Base-by-base conservation (phyloP, 2,113 vertebrate genomes). In the Mirounga angustirostris region DNA sequence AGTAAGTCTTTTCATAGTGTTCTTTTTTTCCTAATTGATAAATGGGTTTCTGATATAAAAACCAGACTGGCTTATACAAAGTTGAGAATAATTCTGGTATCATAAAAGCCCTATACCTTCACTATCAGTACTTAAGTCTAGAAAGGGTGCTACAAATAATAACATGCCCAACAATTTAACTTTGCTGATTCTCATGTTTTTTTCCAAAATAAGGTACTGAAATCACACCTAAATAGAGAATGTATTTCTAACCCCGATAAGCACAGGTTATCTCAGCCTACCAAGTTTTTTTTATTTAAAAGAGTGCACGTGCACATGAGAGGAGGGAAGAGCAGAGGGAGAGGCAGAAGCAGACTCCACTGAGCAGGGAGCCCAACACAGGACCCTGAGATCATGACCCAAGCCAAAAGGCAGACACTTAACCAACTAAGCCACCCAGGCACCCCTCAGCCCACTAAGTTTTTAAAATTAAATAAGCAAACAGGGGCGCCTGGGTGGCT, bases 401-500 rank as follows among this genome's bases (percentile, higher is more conserved):
- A 36, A 36, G 4, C 8, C 4, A 1, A 69, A 69, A 69, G 67
- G n/a, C 33, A 69, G 67, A 19, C 18, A 16, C 30, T 67, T 67
- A 19, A 69, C 9, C 8, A 0, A 69, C 33, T 36, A 5, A n/a
- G 33, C 8, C 33, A 19, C 33, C 67, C 16, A n/a, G 18, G 26
- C 10, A 3, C 16, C 67, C 67, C 21, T 81, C 22, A 67, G 36
- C 46, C 43, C 79, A 63, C 15, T 67, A n/a, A n/a, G 1, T 52
- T 74, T 82, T 93, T 79, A 79, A 79, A 67, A 96, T 67, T 46
- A 21, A 92, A 59, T 73, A 88, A 87, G 58, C 24, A 26, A 87
- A 56, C 22, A 76, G 40, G 40, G 40, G 4, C 40, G 40, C 40
- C 40, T 43, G 40, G 40, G 40, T 43, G 5, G 40, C 40, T 43